These are phyloP conservation scores for Propithecus perrieri DNA, from an alignment of 2,797 vertebrate genomes.

Conservation along the genomic window DNA sequence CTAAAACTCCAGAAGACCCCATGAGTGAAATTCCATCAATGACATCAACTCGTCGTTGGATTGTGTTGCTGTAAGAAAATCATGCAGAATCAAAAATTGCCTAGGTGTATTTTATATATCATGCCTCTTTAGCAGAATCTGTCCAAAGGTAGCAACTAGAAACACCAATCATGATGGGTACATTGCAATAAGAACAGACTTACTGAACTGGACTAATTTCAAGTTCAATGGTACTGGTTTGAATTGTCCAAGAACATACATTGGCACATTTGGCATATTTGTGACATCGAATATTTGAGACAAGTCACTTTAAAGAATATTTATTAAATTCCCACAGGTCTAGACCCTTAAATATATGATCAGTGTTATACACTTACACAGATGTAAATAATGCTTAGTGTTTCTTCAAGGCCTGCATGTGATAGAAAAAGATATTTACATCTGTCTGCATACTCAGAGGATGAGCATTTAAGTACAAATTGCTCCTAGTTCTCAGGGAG, in stretches of 20 bases:
- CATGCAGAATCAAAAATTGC: not conserved
- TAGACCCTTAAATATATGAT: not conserved
- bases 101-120: not conserved
- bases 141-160: not conserved
- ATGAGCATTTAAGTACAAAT: not conserved
- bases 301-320: not conserved
- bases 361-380: not conserved
- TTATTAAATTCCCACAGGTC: not conserved
- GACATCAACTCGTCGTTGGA: not conserved
- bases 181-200: not conserved
- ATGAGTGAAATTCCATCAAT: not conserved
- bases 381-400: not conserved
- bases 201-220: not conserved
- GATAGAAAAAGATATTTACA: not conserved
- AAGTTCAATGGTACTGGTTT: not conserved
- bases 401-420: not conserved
- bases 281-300: not conserved
- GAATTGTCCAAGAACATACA: not conserved
- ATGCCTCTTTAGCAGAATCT: not conserved
- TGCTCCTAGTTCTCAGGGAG: not conserved
- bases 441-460: not conserved
- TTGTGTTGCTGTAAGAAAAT: not conserved
- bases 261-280: constrained; percentile 18
- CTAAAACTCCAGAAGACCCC: not conserved
- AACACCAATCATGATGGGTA: not conserved